Evolutionary conservation across 1,140 invertebrate genomes (phyloP), one percentile per base, ranked within the genome.

Genomic region (Teleogryllus occipitalis): DNA sequence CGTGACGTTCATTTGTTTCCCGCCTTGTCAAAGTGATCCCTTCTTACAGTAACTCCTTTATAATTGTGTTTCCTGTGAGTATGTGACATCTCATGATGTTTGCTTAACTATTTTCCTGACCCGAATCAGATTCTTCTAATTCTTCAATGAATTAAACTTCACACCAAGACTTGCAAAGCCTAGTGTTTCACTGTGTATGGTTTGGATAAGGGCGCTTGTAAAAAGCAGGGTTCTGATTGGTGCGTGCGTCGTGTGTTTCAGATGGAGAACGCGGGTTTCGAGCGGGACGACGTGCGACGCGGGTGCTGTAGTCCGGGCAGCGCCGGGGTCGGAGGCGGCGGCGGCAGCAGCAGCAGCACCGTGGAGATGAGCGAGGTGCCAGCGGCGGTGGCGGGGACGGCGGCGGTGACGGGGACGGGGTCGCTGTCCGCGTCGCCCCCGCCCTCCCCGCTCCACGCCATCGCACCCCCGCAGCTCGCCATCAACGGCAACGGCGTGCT

Each of bases 241-340:
- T n/a, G n/a, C n/a, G n/a, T n/a, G n/a, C n/a, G n/a, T n/a, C n/a
- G 27, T 39, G 27, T 49, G 73, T 84, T 83, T 3, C 80, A 86
- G 85, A 83, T 86, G 83, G 84, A 85, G 47, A 81, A 80, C 74
- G 74, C 65, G 14, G 83, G 76, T 46, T 83, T 81, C 78, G 82
- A 83, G 39, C 39, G 74, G 81, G 39, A 80, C 80, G 12, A 79
- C 39, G 15, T 82, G 65, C 48, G 80, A 79, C 27, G 81, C 81
- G 74, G 81, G 27, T 39, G 27, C 27, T 39, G 27, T 39, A 39
- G 27, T 39, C 27, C 27, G 54, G 54, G 54, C 54, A 65, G 54
- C 10, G 54, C 54, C 18, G 10, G 54, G 54, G 18, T 65, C 54
- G 54, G 54, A 3, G 54, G 54, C 54, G 27, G 27, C 27, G 27